Evolutionary conservation across 2,888 invertebrate genomes (phyloP).

Genomic region (Trileptium ribeirensis): DNA sequence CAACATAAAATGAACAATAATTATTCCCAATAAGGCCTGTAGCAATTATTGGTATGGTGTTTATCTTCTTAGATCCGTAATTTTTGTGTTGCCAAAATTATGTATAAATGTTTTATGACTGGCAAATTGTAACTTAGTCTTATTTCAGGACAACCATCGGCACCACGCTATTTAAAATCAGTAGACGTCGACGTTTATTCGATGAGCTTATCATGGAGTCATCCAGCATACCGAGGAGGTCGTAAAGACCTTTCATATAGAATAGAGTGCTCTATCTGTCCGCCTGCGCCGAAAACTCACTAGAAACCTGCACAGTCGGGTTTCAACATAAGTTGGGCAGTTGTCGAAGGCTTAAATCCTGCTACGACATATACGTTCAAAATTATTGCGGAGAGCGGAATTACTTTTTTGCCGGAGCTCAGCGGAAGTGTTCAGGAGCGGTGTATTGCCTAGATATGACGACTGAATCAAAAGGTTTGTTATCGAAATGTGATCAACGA

Average conservation of each 20-base stretch:
- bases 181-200: slow-evolving; percentile 32
- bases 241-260: slow-evolving; percentile 40
- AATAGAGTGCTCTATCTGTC: slow-evolving; percentile 38
- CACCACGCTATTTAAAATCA: slow-evolving; percentile 35
- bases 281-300: slow-evolving; percentile 3
- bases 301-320: slow-evolving; percentile 12
- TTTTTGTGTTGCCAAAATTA: too few species aligned
- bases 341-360: slow-evolving; percentile 78
- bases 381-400: slow-evolving; percentile 41
- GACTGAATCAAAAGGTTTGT: neutral
- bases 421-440: too few species aligned
- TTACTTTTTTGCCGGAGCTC: slow-evolving; percentile 22
- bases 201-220: slow-evolving; percentile 39
- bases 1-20: too few species aligned
- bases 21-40: too few species aligned
- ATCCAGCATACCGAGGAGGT: slow-evolving; percentile 40
- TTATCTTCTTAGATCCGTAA: too few species aligned
- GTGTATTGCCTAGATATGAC: slow-evolving; percentile 22
- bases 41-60: too few species aligned
- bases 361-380: slow-evolving; percentile 68
- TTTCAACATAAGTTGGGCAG: slow-evolving; percentile 69
- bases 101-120: too few species aligned
- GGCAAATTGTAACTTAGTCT: too few species aligned
- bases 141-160: slow-evolving; percentile 39
- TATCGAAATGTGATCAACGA: too few species aligned